Conservation (phyloP, 2,797 vertebrate genomes). For the Heterohyrax brucei region DNA sequence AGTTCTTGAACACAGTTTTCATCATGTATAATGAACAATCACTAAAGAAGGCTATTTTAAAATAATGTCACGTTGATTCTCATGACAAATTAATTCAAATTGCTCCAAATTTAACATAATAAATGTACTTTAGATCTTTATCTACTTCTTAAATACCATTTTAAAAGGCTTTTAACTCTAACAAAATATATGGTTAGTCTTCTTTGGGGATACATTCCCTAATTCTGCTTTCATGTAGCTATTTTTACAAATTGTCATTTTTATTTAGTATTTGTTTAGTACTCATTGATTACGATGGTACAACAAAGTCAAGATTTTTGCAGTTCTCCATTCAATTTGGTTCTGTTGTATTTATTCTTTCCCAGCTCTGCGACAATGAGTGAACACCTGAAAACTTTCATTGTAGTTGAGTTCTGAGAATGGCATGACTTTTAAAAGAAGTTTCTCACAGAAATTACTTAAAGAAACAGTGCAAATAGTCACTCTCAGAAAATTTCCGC, state of each 20-base stretch:
- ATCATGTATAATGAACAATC: not conserved
- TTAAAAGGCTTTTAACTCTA: slow-evolving; percentile 42
- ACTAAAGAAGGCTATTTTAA: slow-evolving; percentile 44
- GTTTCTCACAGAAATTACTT: slow-evolving; percentile 26
- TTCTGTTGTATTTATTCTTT: not conserved
- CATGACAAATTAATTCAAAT: slow-evolving; percentile 39
- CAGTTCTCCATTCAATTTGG: not conserved
- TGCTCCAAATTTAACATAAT: slow-evolving; percentile 42
- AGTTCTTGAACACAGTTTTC: slow-evolving; percentile 27
- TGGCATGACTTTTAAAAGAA: not conserved
- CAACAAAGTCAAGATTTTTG: not conserved
- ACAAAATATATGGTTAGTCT: not conserved
- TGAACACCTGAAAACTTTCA: not conserved
- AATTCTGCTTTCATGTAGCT: slow-evolving; percentile 13
- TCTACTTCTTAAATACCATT: not conserved
- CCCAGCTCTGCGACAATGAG: not conserved
- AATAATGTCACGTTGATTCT: not conserved
- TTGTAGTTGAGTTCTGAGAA: slow-evolving; percentile 38
- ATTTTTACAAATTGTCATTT: slow-evolving; percentile 7
- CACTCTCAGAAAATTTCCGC: not conserved
- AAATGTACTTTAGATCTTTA: slow-evolving; percentile 27
- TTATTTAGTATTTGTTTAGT: slow-evolving; percentile 46
- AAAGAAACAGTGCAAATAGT: not conserved
- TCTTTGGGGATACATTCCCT: slow-evolving; percentile 4
- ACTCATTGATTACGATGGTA: not conserved